Conservation (phyloP, 2,888 invertebrate species). For the Belgica antarctica region DNA sequence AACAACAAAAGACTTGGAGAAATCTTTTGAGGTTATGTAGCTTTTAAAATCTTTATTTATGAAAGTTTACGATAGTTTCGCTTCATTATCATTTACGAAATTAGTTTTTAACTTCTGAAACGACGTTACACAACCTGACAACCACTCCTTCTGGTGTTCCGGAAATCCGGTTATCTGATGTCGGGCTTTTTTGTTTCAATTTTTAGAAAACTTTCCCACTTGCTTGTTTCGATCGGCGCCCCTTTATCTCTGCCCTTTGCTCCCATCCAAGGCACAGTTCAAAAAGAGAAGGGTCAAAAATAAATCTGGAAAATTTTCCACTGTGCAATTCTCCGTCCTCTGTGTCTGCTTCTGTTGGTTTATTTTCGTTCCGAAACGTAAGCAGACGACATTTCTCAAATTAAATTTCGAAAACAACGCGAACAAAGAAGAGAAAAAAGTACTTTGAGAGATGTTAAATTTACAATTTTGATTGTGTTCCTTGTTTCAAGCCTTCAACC, state of each 20-base stretch:
- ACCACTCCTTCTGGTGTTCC: no score
- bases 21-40: no score
- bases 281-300: constrained; percentile 21
- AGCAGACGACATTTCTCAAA: constrained; percentile 14
- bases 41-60: no score
- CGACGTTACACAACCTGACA: no score
- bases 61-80: no score
- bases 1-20: background rate
- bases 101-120: no score
- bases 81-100: no score
- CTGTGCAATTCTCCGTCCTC: background rate
- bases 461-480: constrained; percentile 37
- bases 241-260: background rate
- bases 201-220: constrained; percentile 1
- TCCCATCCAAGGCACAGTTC: background rate
- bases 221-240: background rate
- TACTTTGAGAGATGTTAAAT: constrained; percentile 4
- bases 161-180: constrained; percentile 29
- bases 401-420: constrained; percentile 11
- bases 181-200: background rate
- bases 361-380: constrained; percentile 6
- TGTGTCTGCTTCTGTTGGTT: background rate
- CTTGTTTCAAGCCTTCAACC: constrained; percentile 19
- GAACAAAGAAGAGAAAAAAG: background rate
- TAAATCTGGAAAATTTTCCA: background rate